A percentile compares a stretch with the other conserved stretches of the same genome.
Evolutionary conservation across 2,888 invertebrate species (phyloP).

Genomic region (Platerodrilus igneus): DNA sequence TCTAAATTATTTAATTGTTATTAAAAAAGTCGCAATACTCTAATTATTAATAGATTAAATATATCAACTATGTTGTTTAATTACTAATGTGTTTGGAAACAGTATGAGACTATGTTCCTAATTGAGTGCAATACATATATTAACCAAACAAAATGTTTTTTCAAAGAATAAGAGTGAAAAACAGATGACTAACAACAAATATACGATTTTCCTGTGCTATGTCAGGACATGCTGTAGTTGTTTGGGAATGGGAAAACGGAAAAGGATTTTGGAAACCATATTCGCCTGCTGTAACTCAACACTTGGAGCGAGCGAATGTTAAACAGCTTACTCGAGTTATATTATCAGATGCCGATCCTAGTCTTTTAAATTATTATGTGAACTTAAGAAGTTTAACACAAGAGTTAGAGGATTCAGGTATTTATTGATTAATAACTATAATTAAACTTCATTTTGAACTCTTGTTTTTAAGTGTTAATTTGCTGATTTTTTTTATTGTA

Average conservation of each 20-base stretch:
- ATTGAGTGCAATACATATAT: no score
- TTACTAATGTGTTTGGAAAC: no score
- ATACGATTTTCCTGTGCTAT: conserved; percentile 36
- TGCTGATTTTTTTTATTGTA: conserved; percentile 1
- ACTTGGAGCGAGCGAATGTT: conserved; percentile 76
- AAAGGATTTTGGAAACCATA: conserved; percentile 78
- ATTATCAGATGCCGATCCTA: conserved; percentile 82
- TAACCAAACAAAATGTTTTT: conserved; percentile 3
- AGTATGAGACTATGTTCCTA: no score
- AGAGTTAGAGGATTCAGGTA: conserved; percentile 61
- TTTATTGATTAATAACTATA: conserved; percentile 11
- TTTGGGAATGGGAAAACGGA: conserved; percentile 75
- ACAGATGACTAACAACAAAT: conserved; percentile 6
- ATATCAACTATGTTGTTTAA: no score
- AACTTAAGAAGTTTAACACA: conserved; percentile 71
- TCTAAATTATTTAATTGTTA: no score
- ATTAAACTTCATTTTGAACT: no score
- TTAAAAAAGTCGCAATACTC: no score
- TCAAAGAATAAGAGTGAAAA: conserved; percentile 9
- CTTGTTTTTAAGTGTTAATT: neutral
- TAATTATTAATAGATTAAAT: no score
- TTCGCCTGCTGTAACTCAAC: conserved; percentile 78
- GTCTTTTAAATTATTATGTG: conserved; percentile 71
- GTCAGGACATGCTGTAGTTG: conserved; percentile 71
- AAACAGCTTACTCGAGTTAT: conserved; percentile 80